Percentiles rank a stretch among this genome's conserved stretches.
Evolutionary conservation across 2,888 invertebrate genomes (phyloP).

Genomic region (Drosophila nr. perissopoda): DNA sequence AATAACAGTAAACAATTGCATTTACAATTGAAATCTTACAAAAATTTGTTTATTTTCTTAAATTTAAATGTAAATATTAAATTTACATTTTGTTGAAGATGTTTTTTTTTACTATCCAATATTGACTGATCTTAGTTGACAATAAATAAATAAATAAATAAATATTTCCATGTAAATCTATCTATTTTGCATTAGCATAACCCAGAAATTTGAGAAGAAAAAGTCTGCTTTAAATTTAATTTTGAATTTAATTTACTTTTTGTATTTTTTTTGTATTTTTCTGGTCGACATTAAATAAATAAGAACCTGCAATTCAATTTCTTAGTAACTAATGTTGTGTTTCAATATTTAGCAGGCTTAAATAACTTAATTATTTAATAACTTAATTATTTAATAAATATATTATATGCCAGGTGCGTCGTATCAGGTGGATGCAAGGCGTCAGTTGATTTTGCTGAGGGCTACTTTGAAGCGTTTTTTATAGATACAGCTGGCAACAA

Average conservation of each 20-base stretch:
- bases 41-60: accelerated
- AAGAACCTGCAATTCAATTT: neutral
- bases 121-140: neutral
- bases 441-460: neutral
- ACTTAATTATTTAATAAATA: neutral
- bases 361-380: neutral
- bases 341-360: neutral
- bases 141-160: too few species aligned
- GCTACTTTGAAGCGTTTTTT: neutral
- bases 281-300: neutral
- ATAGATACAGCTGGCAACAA: neutral
- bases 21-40: neutral
- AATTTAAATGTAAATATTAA: neutral
- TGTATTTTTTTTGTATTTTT: neutral
- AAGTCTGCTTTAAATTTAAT: neutral
- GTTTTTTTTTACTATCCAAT: neutral
- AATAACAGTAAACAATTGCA: neutral
- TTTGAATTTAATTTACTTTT: neutral
- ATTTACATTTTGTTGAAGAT: neutral
- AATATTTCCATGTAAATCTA: too few species aligned
- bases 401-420: neutral
- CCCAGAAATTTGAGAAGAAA: neutral
- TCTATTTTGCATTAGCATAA: accelerated
- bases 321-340: neutral
- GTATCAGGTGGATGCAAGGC: neutral